These are phyloP conservation scores for Calypte anna DNA, from an alignment of 2,113 vertebrate species.

Conservation along the genomic window DNA sequence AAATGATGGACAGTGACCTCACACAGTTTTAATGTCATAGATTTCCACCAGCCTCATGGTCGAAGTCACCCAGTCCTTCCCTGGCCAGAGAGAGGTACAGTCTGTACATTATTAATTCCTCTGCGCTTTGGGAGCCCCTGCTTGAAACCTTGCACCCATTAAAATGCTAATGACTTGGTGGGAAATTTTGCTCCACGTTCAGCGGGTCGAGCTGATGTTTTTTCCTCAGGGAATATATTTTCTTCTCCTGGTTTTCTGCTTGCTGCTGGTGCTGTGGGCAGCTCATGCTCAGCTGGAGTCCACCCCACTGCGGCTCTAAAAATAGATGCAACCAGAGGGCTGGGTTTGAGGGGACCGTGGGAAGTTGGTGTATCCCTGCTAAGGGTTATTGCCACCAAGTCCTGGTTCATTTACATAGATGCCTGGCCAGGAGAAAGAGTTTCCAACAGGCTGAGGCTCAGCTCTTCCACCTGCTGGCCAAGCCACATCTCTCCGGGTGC, in stretches of 20 bases:
- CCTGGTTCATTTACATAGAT: background rate
- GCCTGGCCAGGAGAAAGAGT: rapidly evolving
- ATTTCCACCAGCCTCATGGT: background rate
- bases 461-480: background rate
- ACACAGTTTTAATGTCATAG: background rate
- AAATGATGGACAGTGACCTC: rapidly evolving
- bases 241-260: background rate
- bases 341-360: background rate
- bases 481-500: rapidly evolving
- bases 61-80: background rate
- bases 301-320: background rate
- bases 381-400: background rate
- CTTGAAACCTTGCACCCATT: background rate
- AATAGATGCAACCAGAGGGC: background rate
- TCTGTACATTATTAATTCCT: background rate
- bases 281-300: rapidly evolving
- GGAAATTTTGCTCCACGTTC: slow-evolving; percentile 5
- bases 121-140: background rate
- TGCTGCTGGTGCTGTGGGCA: background rate
- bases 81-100: background rate
- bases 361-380: background rate
- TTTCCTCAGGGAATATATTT: background rate
- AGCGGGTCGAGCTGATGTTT: background rate
- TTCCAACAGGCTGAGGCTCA: background rate
- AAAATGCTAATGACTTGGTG: rapidly evolving